Conservation (phyloP, 2,888 invertebrate species). For the Caenorhabditis becei region DNA sequence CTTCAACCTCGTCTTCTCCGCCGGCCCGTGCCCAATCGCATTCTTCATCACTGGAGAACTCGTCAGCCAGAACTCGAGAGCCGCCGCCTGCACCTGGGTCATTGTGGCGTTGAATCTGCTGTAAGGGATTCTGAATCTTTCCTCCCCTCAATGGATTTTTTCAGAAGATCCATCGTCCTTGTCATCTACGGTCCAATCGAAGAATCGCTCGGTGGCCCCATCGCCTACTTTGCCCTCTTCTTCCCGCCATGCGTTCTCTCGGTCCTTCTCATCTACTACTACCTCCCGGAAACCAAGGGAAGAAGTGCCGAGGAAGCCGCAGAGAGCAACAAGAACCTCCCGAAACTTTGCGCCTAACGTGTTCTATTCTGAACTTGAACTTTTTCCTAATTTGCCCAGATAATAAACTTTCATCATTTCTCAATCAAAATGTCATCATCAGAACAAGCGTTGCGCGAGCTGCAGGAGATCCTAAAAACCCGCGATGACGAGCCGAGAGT, state of each 20-base stretch:
- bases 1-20: constrained; percentile 56
- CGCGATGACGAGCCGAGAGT: no score
- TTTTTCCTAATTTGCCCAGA: neutral
- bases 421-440: no score
- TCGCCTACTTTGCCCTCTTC: constrained; percentile 46
- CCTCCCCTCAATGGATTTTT: neutral
- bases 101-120: constrained; percentile 30
- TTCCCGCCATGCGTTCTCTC: constrained; percentile 46
- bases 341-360: constrained; percentile 5
- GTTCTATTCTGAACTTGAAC: neutral
- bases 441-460: no score
- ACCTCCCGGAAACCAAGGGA: constrained; percentile 60
- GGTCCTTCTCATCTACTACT: constrained; percentile 44
- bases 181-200: constrained; percentile 46
- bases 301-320: constrained; percentile 41
- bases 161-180: constrained; percentile 50
- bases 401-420: neutral
- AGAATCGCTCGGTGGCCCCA: constrained; percentile 36
- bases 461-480: no score
- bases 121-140: constrained; percentile 9
- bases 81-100: constrained; percentile 52
- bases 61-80: constrained; percentile 43
- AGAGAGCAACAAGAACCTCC: neutral
- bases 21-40: constrained; percentile 48
- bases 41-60: constrained; percentile 60